Evolutionary conservation across 1,140 invertebrate genomes (phyloP).

Genomic region (Drosophila novamexicana): DNA sequence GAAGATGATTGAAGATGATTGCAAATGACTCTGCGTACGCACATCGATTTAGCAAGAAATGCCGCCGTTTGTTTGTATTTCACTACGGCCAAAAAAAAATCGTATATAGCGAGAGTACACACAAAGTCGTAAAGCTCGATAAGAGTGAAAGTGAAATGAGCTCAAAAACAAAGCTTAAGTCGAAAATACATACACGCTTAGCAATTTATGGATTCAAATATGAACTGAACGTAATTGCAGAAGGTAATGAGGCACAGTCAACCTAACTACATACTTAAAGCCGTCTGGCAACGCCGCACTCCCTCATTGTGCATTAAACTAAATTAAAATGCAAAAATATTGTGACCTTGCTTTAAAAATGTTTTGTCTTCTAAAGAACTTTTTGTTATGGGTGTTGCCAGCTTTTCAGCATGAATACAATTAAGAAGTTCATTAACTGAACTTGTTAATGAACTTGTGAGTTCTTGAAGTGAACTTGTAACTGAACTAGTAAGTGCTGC

Average conservation of each 20-base stretch:
- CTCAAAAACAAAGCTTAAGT: neutral
- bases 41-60: conserved; percentile 16
- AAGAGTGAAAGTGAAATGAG: neutral
- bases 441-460: no score
- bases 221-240: neutral
- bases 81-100: conserved; percentile 14
- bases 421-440: no score
- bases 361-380: neutral
- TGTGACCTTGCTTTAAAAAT: neutral
- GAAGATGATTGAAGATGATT: conserved; percentile 56
- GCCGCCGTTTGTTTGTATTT: conserved; percentile 23
- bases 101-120: neutral
- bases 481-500: no score
- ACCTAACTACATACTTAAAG: neutral
- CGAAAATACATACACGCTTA: neutral
- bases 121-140: neutral
- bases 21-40: conserved; percentile 22
- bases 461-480: no score
- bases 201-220: neutral
- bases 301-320: neutral
- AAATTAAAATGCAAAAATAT: neutral
- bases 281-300: neutral
- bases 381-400: neutral
- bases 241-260: neutral
- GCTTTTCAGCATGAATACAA: neutral